Evolutionary conservation across 2,888 invertebrate species (phyloP).

Genomic region (Tipula vernalis): DNA sequence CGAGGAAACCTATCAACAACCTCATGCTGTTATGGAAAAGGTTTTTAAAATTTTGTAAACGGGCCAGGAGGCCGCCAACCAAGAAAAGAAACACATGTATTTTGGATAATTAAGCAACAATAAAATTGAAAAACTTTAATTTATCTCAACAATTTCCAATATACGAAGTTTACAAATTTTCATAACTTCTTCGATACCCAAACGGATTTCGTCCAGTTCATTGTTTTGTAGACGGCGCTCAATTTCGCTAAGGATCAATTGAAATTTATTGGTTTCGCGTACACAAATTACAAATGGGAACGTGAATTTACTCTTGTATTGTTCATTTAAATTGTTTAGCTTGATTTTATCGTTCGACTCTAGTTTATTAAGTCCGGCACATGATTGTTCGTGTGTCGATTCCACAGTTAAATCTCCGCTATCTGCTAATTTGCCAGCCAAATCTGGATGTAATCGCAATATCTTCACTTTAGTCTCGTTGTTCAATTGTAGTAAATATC

Average conservation of each 20-base stretch:
- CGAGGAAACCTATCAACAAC: slow-evolving; percentile 61
- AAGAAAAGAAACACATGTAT: background rate
- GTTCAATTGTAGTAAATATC: slow-evolving; percentile 42
- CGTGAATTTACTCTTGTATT: slow-evolving; percentile 46
- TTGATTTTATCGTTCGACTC: slow-evolving; percentile 39
- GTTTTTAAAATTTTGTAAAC: slow-evolving; percentile 49
- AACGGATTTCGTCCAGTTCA: slow-evolving; percentile 40
- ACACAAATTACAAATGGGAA: slow-evolving; percentile 59
- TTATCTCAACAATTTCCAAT: slow-evolving; percentile 31
- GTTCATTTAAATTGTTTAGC: slow-evolving; percentile 37
- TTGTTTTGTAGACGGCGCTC: slow-evolving; percentile 41
- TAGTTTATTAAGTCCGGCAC: slow-evolving; percentile 43
- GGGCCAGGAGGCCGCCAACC: background rate
- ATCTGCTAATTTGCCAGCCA: slow-evolving; percentile 45
- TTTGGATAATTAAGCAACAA: background rate
- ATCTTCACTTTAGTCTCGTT: slow-evolving; percentile 38
- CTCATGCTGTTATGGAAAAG: slow-evolving; percentile 72
- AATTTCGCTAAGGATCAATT: slow-evolving; percentile 44
- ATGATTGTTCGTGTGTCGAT: slow-evolving; percentile 43
- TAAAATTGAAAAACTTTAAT: background rate
- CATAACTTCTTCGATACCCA: slow-evolving; percentile 51
- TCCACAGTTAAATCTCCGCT: slow-evolving; percentile 44
- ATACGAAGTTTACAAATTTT: slow-evolving; percentile 52
- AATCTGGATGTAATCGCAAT: slow-evolving; percentile 49
- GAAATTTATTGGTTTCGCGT: slow-evolving; percentile 43